Conservation (phyloP, 2,797 vertebrate species). For the Argya squamiceps region DNA sequence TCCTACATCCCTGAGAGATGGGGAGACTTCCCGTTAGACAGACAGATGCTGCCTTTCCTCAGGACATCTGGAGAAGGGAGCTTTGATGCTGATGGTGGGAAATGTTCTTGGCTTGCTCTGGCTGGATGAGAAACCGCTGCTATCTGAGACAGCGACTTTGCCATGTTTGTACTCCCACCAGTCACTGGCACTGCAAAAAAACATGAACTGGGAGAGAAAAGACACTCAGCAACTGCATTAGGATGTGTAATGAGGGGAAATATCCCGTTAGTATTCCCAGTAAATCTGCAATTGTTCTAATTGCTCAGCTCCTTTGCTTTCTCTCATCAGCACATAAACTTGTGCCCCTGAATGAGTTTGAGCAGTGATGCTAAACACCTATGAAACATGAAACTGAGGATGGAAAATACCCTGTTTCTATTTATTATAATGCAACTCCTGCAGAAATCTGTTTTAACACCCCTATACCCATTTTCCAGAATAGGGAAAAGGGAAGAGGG, state of each 20-base stretch:
- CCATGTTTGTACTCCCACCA: not conserved
- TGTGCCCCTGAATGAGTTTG: not conserved
- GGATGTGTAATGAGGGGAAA: not conserved
- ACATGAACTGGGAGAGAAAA: not conserved
- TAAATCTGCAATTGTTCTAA: not conserved
- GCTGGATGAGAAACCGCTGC: constrained; percentile 1
- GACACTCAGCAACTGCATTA: not conserved
- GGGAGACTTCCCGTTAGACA: not conserved
- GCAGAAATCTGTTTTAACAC: not conserved
- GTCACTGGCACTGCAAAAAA: not conserved
- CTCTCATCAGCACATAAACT: not conserved
- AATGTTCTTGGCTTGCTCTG: constrained; percentile 43
- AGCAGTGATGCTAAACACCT: not conserved
- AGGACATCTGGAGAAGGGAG: constrained; percentile 5
- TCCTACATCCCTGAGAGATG: not conserved
- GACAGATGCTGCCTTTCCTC: constrained; percentile 31
- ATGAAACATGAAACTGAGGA: not conserved
- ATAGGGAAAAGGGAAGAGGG: fast-evolving
- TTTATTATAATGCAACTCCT: not conserved
- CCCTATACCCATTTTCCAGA: fast-evolving
- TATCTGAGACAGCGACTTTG: not conserved
- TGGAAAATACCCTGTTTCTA: not conserved
- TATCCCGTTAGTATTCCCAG: fast-evolving
- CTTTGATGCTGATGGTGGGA: constrained; percentile 46
- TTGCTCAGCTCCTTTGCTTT: not conserved